Evolutionary conservation across 2,888 invertebrate species (phyloP).

Genomic region (Pherbina coryleti): DNA sequence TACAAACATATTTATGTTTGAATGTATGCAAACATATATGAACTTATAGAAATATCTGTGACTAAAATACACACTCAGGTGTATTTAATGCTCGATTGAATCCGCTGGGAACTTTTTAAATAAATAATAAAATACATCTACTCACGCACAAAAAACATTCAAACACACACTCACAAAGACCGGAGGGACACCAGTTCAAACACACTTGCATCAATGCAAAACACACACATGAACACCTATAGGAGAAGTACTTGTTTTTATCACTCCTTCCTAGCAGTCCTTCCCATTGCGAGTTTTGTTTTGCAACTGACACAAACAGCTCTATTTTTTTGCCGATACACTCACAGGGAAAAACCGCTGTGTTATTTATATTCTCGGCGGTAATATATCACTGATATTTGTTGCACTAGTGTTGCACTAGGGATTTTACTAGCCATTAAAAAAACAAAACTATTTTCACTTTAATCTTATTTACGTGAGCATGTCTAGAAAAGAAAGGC

Average conservation of each 20-base stretch:
- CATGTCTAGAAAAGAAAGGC: no score
- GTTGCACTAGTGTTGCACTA: no score
- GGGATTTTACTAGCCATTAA: no score
- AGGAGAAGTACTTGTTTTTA: no score
- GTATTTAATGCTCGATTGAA: conserved; percentile 39
- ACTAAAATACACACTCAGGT: conserved; percentile 27
- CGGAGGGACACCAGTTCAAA: neutral
- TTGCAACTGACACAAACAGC: neutral
- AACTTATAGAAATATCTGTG: neutral
- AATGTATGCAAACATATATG: neutral
- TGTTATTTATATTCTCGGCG: neutral
- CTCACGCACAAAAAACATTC: conserved; percentile 3
- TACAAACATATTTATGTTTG: neutral
- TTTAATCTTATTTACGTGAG: no score
- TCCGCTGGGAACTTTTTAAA: conserved; percentile 33
- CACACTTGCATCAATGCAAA: neutral
- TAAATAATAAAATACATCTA: conserved; percentile 27
- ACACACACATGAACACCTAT: no score
- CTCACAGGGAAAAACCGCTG: neutral
- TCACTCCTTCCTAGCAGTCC: no score
- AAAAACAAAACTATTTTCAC: no score
- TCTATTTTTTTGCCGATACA: neutral
- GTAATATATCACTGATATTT: no score
- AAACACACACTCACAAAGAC: neutral
- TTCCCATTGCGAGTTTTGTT: neutral